Base-by-base conservation (phyloP, 2,888 invertebrate species). In the Harpalus rufipes region DNA sequence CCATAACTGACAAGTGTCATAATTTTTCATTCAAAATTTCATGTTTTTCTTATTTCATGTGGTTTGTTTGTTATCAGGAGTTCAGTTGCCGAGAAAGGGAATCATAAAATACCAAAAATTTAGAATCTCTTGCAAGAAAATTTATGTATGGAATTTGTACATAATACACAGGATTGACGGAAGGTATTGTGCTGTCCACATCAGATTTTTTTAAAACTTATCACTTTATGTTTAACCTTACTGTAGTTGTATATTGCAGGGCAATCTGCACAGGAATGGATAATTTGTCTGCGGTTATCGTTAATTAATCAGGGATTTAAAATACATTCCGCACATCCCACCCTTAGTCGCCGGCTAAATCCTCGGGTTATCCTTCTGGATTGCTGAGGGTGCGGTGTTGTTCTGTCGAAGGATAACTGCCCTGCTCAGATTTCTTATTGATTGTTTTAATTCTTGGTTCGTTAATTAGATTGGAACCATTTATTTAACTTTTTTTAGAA, bases 271-370 rank as follows among this genome's bases (percentile, higher is more conserved):
- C 63, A 63, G 25, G 63, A 63, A 56, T 51, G 81, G 81, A 81
- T 81, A 81, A 81, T 81, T 81, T 81, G 81, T 81, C 21, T 12
- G 58, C 32, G 81, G 81, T 81, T 72, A 51, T 56, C 58, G 56
- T 81, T 81, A 81, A 81, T 81, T 81, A 81, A 81, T 68, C 81
- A 68, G 72, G 81, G 81, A 81, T 81, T 81, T 81, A 81, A 72
- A 81, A 81, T 81, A 81, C 68, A 81, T 81, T 81, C 81, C 81
- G 78, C 78, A 81, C 61, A 80, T 81, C 65, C 63, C 44, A n/a
- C 41, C 41, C 25, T 65, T 7, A 25, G 41, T 16, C 63, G 41
- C 79, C 79, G 7, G 14, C 8, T 41, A 80, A 59, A 59, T 80
- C 61, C 76, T 44, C 58, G 56, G 58, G 56, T 78, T 78, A 78